Conservation (phyloP, 2,797 vertebrate genomes). For the Tachyglossus aculeatus region DNA sequence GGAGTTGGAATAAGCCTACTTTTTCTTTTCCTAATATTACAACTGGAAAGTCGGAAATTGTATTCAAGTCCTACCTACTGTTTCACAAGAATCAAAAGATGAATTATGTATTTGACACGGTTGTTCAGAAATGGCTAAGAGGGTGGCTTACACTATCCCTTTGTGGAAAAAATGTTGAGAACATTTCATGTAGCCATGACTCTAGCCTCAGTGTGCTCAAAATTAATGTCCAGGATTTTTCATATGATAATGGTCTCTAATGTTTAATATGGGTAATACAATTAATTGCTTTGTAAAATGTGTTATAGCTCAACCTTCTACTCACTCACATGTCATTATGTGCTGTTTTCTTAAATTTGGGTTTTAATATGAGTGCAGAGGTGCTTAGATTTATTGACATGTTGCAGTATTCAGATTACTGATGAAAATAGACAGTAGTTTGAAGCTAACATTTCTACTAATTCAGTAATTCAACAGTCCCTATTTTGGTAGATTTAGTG, state of each 20-base stretch:
- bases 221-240: slow-evolving; percentile 9
- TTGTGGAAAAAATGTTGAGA: slow-evolving; percentile 31
- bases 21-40: slow-evolving; percentile 38
- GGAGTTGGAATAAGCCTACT: slow-evolving; percentile 14
- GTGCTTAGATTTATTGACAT: slow-evolving; percentile 45
- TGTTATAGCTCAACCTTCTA: slow-evolving; percentile 13
- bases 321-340: slow-evolving; percentile 16
- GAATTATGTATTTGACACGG: not conserved
- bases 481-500: slow-evolving; percentile 74
- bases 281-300: slow-evolving; percentile 5
- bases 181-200: not conserved
- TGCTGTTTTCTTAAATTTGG: slow-evolving; percentile 32
- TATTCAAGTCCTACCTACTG: slow-evolving; percentile 30
- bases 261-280: not conserved
- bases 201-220: not conserved
- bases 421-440: slow-evolving; percentile 48
- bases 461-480: slow-evolving; percentile 70
- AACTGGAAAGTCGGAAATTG: slow-evolving; percentile 16
- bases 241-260: not conserved
- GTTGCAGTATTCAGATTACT: slow-evolving; percentile 55
- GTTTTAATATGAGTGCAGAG: slow-evolving; percentile 40
- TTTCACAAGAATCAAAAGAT: slow-evolving; percentile 16
- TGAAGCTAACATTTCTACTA: slow-evolving; percentile 65
- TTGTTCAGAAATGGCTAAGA: slow-evolving; percentile 10
- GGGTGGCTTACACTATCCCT: slow-evolving; percentile 11